Evolutionary conservation across 2,888 invertebrate genomes (phyloP).

Genomic region (Lasioglossum morio): DNA sequence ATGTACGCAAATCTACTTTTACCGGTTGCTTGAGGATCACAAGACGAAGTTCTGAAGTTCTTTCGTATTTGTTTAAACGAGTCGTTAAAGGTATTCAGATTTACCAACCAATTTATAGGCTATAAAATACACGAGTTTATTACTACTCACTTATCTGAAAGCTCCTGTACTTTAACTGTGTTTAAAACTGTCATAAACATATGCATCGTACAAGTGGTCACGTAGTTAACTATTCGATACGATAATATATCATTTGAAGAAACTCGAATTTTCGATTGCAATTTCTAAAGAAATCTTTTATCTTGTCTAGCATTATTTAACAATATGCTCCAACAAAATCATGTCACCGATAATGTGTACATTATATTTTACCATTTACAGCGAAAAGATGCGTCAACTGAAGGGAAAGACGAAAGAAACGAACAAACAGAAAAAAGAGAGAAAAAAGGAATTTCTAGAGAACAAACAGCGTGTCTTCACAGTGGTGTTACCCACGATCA

Average conservation of each 20-base stretch:
- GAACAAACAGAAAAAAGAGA: conserved; percentile 92
- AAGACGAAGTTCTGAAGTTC: conserved; percentile 7
- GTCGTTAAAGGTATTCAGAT: conserved; percentile 53
- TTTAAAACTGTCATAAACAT: conserved; percentile 60
- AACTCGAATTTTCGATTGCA: background rate
- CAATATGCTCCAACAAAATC: background rate
- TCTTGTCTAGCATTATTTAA: background rate
- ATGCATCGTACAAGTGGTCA: conserved; percentile 30
- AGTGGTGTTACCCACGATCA: conserved; percentile 90
- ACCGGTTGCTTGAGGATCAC: conserved; percentile 43
- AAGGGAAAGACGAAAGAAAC: conserved; percentile 94
- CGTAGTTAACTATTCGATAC: background rate
- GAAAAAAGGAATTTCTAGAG: conserved; percentile 93
- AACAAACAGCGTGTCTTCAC: conserved; percentile 92
- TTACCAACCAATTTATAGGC: background rate
- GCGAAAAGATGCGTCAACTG: conserved; percentile 89
- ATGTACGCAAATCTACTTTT: conserved; percentile 57
- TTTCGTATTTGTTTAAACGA: conserved; percentile 35
- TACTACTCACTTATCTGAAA: conserved; percentile 25
- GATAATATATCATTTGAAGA: background rate
- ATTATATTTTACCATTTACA: conserved; percentile 29
- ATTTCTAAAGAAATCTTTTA: background rate
- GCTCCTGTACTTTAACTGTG: conserved; percentile 8
- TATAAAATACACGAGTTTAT: background rate
- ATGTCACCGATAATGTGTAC: background rate